Conservation (phyloP, 2,888 invertebrate species). For the Cremastinae sp. region DNA sequence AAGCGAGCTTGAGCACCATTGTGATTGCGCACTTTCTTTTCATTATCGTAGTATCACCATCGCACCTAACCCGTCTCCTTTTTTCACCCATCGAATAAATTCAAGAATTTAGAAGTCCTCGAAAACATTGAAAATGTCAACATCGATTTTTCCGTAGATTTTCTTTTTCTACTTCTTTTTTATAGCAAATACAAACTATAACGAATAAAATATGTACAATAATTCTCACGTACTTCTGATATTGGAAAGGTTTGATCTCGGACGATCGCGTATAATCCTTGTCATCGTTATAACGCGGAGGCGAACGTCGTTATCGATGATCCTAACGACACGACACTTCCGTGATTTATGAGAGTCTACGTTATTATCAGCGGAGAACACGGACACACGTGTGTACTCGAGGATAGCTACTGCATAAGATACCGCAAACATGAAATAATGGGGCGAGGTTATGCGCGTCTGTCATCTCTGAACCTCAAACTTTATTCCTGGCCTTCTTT, state of each 20-base stretch:
- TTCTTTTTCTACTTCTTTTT: too few relatives aligned
- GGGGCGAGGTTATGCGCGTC: not conserved
- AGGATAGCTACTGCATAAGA: slow-evolving; percentile 15
- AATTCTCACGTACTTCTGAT: not conserved
- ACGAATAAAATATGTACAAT: too few relatives aligned
- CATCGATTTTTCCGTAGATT: too few relatives aligned
- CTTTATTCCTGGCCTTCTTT: not conserved
- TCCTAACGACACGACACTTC: slow-evolving; percentile 69
- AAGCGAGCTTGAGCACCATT: slow-evolving; percentile 51
- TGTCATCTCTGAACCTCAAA: not conserved
- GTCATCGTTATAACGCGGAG: slow-evolving; percentile 46
- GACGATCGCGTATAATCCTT: slow-evolving; percentile 25
- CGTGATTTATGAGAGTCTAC: slow-evolving; percentile 69
- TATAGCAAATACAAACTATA: too few relatives aligned
- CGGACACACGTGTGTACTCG: slow-evolving; percentile 37
- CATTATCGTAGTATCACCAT: slow-evolving; percentile 54
- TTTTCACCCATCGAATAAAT: not conserved
- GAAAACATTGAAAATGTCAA: too few relatives aligned
- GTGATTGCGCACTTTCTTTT: slow-evolving; percentile 58
- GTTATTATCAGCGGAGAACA: slow-evolving; percentile 58
- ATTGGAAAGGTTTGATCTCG: slow-evolving; percentile 16
- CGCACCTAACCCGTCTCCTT: not conserved
- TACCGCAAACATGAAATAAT: slow-evolving; percentile 10
- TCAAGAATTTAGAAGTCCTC: not conserved
- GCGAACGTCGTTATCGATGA: slow-evolving; percentile 72